Evolutionary conservation across 2,797 vertebrate genomes (phyloP).

Genomic region (Vespertilio murinus): DNA sequence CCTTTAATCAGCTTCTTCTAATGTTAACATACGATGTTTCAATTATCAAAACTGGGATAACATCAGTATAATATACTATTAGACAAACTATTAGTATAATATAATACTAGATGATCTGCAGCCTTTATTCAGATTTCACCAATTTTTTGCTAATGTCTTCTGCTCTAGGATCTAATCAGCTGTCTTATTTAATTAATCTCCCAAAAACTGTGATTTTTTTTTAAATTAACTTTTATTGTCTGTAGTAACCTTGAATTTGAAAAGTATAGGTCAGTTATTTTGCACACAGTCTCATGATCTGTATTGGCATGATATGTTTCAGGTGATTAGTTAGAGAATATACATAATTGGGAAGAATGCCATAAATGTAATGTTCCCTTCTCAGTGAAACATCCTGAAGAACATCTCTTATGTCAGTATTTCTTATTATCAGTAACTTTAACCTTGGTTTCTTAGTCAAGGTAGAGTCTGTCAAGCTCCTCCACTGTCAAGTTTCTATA

Average conservation of each 20-base stretch:
- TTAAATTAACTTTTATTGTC: neutral
- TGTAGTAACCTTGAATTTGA: neutral
- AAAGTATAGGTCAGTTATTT: neutral
- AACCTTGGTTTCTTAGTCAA: neutral
- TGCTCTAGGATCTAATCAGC: neutral
- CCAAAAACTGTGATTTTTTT: neutral
- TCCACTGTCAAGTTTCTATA: neutral
- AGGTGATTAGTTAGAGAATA: neutral
- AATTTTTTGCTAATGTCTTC: neutral
- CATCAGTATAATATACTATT: neutral
- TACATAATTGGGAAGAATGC: neutral
- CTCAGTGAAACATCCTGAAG: neutral
- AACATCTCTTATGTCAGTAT: neutral
- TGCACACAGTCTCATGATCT: neutral
- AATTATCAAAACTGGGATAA: slow-evolving; percentile 20
- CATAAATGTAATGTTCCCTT: neutral
- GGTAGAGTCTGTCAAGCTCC: neutral
- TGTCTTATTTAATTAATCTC: neutral
- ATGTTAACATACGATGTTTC: neutral
- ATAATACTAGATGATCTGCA: neutral
- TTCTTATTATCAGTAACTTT: neutral
- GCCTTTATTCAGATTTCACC: neutral
- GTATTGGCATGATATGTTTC: neutral
- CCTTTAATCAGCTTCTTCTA: neutral
- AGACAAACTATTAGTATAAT: neutral